A percentile compares a stretch with the other conserved stretches of the same genome.
Evolutionary conservation across 2,888 invertebrate species (phyloP).

Genomic region (Nemurella pictetii): DNA sequence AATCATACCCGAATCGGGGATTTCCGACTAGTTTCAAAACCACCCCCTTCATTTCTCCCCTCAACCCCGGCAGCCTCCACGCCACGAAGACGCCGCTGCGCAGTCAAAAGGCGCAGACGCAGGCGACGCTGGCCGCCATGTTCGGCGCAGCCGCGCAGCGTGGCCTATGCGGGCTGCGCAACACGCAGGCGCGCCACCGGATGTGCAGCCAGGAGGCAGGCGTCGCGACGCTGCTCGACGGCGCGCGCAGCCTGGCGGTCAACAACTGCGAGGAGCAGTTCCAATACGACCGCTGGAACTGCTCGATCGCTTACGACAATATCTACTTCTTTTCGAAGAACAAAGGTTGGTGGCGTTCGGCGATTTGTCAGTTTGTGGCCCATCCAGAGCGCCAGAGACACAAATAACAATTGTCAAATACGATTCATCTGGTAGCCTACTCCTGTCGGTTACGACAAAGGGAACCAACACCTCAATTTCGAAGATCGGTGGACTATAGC

Average conservation of each 20-base stretch:
- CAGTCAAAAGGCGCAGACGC: neutral
- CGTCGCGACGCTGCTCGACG: constrained; percentile 57
- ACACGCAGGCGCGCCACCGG: constrained; percentile 61
- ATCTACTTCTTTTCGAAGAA: constrained; percentile 57
- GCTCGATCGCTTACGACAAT: constrained; percentile 61
- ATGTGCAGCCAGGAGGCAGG: constrained; percentile 62
- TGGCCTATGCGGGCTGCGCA: constrained; percentile 61
- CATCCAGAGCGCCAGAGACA: too few relatives aligned
- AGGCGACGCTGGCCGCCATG: constrained; percentile 32
- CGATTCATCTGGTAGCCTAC: too few relatives aligned
- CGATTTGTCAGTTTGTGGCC: too few relatives aligned
- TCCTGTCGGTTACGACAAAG: too few relatives aligned
- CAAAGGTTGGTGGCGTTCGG: constrained; percentile 45
- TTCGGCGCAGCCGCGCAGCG: neutral
- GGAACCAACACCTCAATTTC: too few relatives aligned
- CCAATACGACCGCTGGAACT: constrained; percentile 72
- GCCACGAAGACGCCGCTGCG: constrained; percentile 1
- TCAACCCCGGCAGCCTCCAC: too few relatives aligned
- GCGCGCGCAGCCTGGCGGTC: constrained; percentile 63
- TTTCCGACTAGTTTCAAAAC: too few relatives aligned
- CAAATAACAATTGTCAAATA: too few relatives aligned
- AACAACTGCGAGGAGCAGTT: constrained; percentile 66
- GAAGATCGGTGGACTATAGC: too few relatives aligned
- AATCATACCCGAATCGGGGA: too few relatives aligned
- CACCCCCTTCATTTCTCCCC: too few relatives aligned